Percentiles rank a stretch among this genome's conserved stretches.
phyloP scores from a whole-genome alignment of 1,140 invertebrate species.

The Lepidurus arcticus region DNA sequence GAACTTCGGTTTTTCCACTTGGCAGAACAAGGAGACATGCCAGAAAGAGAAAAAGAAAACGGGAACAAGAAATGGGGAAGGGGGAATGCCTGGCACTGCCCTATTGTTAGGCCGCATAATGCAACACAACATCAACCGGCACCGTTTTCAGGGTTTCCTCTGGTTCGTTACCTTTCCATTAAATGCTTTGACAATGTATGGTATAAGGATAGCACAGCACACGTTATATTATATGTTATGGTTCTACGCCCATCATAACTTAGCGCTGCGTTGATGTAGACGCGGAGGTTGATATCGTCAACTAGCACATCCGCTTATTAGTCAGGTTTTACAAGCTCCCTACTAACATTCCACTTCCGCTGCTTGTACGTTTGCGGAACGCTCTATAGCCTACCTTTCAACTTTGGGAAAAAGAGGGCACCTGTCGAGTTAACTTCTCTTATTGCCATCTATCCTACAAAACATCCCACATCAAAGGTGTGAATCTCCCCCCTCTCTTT shows the following conservation, averaged over 20 bases:
- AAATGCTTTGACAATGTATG: constrained; percentile 2
- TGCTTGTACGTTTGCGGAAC: neutral
- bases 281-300: constrained; percentile 10
- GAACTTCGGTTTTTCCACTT: neutral
- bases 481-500: neutral
- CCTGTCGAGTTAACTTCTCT: neutral
- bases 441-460: neutral
- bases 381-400: neutral
- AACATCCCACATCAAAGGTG: neutral
- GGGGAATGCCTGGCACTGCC: constrained; percentile 4
- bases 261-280: neutral
- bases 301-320: constrained; percentile 8
- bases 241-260: constrained; percentile 4
- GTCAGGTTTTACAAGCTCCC: neutral
- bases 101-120: constrained; percentile 19
- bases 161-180: constrained; percentile 10
- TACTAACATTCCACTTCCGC: neutral
- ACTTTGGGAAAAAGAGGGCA: neutral
- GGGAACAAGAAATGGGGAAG: neutral
- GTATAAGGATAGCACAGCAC: neutral
- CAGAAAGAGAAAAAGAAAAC: neutral
- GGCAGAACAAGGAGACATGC: neutral
- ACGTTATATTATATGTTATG: neutral
- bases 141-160: constrained; percentile 12
- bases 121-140: neutral